Evolutionary conservation across 2,113 vertebrate genomes (phyloP).

Genomic region (Symphodus melops): DNA sequence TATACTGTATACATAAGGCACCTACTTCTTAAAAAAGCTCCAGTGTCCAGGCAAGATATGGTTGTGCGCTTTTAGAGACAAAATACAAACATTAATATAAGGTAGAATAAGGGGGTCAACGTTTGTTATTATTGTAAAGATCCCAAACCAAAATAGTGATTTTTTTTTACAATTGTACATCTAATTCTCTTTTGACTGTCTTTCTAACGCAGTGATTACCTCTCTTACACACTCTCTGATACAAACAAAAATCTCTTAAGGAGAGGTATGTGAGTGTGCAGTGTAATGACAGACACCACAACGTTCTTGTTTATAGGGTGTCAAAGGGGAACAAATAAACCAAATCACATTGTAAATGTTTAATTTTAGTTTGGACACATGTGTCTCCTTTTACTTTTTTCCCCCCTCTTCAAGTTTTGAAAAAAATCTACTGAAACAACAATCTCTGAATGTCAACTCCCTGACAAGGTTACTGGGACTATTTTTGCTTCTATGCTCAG

Average conservation of each 20-base stretch:
- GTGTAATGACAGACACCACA: slow-evolving; percentile 66
- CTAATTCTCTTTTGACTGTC: slow-evolving; percentile 57
- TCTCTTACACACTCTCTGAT: slow-evolving; percentile 24
- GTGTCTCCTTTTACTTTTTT: not conserved
- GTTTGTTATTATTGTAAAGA: not conserved
- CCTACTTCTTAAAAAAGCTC: no score
- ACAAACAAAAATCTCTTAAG: slow-evolving; percentile 12
- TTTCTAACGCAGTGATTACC: slow-evolving; percentile 57
- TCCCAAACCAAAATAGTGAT: slow-evolving; percentile 15
- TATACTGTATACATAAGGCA: no score
- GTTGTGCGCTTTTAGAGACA: no score
- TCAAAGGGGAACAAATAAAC: slow-evolving; percentile 56
- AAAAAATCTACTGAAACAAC: slow-evolving; percentile 31
- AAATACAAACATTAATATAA: no score
- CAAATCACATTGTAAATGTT: slow-evolving; percentile 43
- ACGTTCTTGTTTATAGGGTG: slow-evolving; percentile 59
- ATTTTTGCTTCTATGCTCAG: not conserved
- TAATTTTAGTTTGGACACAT: slow-evolving; percentile 37
- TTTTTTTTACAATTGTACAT: slow-evolving; percentile 35
- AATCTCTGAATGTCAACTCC: not conserved
- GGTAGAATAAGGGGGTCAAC: no score
- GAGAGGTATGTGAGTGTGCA: slow-evolving; percentile 23
- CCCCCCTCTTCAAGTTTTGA: slow-evolving; percentile 44
- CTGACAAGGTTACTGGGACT: no score
- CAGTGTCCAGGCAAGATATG: no score